Conservation (phyloP, 2,797 vertebrate genomes). For the Garrulus glandarius region DNA sequence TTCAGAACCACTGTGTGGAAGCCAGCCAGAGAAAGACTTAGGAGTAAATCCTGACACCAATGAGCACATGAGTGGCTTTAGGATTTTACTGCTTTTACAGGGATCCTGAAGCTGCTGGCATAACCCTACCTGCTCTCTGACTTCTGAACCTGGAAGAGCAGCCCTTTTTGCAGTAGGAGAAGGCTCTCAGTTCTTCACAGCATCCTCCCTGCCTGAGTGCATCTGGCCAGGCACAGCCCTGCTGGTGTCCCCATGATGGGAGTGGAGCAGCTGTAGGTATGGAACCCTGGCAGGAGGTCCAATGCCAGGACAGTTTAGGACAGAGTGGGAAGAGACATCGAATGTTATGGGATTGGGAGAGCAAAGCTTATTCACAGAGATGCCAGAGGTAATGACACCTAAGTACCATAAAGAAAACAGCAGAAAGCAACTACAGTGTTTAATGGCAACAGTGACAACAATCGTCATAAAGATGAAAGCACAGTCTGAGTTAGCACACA, state of each 20-base stretch:
- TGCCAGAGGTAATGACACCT: neutral
- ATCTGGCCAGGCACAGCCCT: accelerated
- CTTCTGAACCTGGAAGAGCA: neutral
- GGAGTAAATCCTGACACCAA: neutral
- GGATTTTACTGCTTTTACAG: neutral
- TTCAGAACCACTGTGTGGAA: neutral
- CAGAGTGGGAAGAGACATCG: neutral
- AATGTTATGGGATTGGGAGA: neutral
- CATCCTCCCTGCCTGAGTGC: accelerated
- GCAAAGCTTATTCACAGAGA: neutral
- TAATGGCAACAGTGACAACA: neutral
- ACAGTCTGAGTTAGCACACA: neutral
- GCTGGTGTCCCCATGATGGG: accelerated
- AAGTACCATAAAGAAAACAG: neutral
- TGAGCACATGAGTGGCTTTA: neutral
- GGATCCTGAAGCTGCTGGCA: neutral
- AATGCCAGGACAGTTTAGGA: neutral
- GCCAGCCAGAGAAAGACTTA: neutral
- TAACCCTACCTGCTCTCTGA: neutral
- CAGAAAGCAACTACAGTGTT: neutral
- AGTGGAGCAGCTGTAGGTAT: neutral
- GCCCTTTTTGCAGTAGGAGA: accelerated
- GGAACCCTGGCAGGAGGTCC: neutral
- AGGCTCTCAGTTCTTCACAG: accelerated
- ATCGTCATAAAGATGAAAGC: neutral